Base-by-base conservation (phyloP, 2,797 vertebrate species). In the Melanotaenia parkinsoni region DNA sequence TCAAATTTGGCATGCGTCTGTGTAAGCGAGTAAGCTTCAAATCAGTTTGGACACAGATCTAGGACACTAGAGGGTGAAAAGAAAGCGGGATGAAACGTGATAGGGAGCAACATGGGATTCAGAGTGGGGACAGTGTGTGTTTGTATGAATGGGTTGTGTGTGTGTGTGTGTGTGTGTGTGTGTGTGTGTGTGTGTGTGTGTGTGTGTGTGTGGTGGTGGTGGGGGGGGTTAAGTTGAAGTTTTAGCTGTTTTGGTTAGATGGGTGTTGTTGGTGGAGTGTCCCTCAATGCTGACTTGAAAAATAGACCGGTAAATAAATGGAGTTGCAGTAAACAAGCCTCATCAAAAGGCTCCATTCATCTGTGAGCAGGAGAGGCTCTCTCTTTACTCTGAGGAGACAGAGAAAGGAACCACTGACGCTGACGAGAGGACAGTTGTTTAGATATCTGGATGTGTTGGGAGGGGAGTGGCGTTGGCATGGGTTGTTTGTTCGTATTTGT, bases 1-100 rank as follows among this genome's bases (percentile, higher is more conserved):
- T 92, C 88, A 90, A 85, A 92, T 92, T 92, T 94, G 93, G 91
- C 92, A 92, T 87, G 89, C 79, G 66, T 88, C 84, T 84, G 81
- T 88, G 92, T 86, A 87, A 93, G 91, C 77, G 84, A 91, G 91
- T 92, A 91, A 90, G 93, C 92, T 90, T 93, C 90, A 91, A 93
- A 94, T 93, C 91, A 92, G 92, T 93, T 93, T 93, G 91, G 92
- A 92, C 92, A 80, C 89, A 93, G 91, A 94, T 94, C 90, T 93
- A 91, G 93, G 91, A 90, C 90, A 86, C 81, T 83, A 88, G 88
- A 89, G 76, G 74, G 58, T 38, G 81, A 87, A 82, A 90, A 92
- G 88, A 91, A 93, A 91, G 90, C 66, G 37, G 88, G 88, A 91
- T 91, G 90, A 92, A 91, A 92, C 72, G 50, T 79, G 90, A 93